Conservation (phyloP, 2,797 vertebrate genomes). For the Bradypodion pumilum region DNA sequence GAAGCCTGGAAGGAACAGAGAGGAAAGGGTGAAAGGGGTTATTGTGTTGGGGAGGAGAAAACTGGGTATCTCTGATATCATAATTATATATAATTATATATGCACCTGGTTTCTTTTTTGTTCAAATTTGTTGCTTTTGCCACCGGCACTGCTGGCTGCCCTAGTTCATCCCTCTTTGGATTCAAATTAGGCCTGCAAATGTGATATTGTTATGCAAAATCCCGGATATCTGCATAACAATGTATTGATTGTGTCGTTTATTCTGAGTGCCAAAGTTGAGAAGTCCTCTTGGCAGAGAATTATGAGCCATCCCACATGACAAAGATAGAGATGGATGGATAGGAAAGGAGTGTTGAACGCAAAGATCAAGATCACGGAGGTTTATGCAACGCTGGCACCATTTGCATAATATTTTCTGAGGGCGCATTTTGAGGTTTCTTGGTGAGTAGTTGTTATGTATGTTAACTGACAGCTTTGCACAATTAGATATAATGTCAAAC, state of each 20-base stretch:
- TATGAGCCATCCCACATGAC: background rate
- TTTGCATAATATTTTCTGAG: conserved; percentile 10
- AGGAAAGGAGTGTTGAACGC: background rate
- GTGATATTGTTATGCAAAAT: background rate
- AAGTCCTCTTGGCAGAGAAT: background rate
- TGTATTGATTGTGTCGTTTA: conserved; percentile 1
- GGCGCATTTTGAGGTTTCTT: background rate
- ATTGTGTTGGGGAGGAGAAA: too few species aligned
- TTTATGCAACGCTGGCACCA: background rate
- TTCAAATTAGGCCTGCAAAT: conserved; percentile 11
- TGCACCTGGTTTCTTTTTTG: background rate
- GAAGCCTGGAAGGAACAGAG: too few species aligned
- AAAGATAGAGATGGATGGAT: background rate
- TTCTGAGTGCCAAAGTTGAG: background rate
- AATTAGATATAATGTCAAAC: background rate
- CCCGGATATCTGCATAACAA: background rate
- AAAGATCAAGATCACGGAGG: background rate
- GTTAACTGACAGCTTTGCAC: background rate
- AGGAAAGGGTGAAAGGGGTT: too few species aligned
- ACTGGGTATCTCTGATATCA: too few species aligned
- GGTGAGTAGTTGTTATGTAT: too few species aligned
- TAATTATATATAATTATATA: too few species aligned
- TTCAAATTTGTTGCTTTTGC: background rate
- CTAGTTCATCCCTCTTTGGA: background rate
- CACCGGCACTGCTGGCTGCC: background rate